Evolutionary conservation across 2,797 vertebrate species (phyloP), one percentile per base, ranked within the genome.

Genomic region (Gymnocypris eckloni): DNA sequence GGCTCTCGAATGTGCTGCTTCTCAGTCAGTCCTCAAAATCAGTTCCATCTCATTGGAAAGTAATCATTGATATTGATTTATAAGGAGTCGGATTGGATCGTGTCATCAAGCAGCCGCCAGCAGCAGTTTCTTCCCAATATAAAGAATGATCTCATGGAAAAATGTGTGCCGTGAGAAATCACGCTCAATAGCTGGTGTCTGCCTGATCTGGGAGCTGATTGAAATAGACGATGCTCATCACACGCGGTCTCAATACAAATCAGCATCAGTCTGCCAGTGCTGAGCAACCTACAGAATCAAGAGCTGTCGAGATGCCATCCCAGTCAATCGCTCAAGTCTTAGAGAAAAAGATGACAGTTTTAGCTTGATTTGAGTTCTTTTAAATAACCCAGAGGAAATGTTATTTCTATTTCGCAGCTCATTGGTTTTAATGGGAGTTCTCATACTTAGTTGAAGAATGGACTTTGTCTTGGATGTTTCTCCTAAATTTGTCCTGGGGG

Each of bases 141-240:
- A 33, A 71, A 81, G 50, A 78, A 72, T 56, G 73, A 79, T 79
- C 72, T 78, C 72, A 82, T 79, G 79, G 54, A 87, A 85, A 82
- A 52, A 61, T 39, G 41, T 41, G 75, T 64, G 28, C 56, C 41
- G 12, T 0, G 18, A 73, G 16, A 61, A 75, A 16, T 39, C 86
- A 45, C 79, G 56, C 12, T 86, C 66, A 83, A 82, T 70, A 83
- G 66, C 28, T 59, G 72, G 13, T 76, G 61, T 86, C 56, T 43
- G 80, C 22, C 25, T 54, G 39, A 70, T 82, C 50, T 61, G 54
- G 56, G 43, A 82, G 69, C 41, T 82, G 85, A 86, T 82, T 77
- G 64, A 86, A 77, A 75, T 33, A 82, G 72, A 71, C 45, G n/a
- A 73, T 82, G 80, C 67, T 76, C 48, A n/a, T 45, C 18, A n/a